Evolutionary conservation across 2,113 vertebrate species (phyloP).

Genomic region (Lasiurus cinereus): DNA sequence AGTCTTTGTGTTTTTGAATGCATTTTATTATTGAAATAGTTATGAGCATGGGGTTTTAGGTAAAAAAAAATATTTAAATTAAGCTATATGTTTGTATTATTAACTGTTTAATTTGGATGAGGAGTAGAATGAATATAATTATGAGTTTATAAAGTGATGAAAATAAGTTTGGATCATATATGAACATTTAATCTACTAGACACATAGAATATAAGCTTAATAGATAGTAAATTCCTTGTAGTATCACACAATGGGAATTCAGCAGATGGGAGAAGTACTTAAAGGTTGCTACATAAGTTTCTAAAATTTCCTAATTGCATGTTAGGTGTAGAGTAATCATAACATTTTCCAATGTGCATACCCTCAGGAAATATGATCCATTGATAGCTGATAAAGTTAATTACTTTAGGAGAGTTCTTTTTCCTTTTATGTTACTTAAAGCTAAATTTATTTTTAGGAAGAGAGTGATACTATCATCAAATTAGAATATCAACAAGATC

Average conservation of each 20-base stretch:
- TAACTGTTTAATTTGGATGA: constrained; percentile 9
- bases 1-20: constrained; percentile 8
- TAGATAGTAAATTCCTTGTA: neutral
- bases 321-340: constrained; percentile 53
- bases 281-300: constrained; percentile 2
- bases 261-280: neutral
- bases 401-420: constrained; percentile 27
- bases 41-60: neutral
- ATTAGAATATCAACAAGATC: constrained; percentile 70
- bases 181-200: neutral
- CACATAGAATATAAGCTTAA: neutral
- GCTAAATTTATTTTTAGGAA: constrained; percentile 65
- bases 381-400: constrained; percentile 52
- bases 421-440: constrained; percentile 41
- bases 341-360: constrained; percentile 38
- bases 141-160: neutral
- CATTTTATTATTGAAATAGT: neutral
- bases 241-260: constrained; percentile 51
- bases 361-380: constrained; percentile 2
- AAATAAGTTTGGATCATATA: neutral
- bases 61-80: neutral
- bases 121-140: constrained; percentile 28
- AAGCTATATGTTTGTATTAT: neutral
- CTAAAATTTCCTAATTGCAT: constrained; percentile 56
- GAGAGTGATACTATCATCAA: constrained; percentile 63